Conservation (phyloP, 2,888 invertebrate genomes). For the Drosophila anceps region DNA sequence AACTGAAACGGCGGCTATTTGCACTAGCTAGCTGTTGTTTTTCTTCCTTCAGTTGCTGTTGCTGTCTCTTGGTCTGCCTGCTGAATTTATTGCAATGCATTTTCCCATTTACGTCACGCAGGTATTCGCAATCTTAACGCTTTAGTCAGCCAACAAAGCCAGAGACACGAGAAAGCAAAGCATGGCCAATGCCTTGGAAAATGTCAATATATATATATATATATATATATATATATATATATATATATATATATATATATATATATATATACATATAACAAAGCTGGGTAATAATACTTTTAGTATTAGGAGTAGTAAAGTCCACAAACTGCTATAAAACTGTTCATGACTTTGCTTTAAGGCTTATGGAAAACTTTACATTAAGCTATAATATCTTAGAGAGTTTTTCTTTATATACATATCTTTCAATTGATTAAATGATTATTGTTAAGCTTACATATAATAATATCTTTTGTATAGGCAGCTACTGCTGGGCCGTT, state of each 20-base stretch:
- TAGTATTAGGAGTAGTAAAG: neutral
- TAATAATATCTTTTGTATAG: neutral
- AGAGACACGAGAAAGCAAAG: constrained; percentile 29
- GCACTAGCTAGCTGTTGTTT: constrained; percentile 30
- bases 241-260: constrained; percentile 18
- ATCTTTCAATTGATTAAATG: neutral
- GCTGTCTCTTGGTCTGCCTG: constrained; percentile 46
- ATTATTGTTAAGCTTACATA: neutral
- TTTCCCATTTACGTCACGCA: constrained; percentile 72
- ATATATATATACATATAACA: constrained; percentile 2
- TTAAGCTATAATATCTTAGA: neutral
- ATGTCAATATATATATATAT: constrained; percentile 14
- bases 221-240: constrained; percentile 19
- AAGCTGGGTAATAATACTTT: constrained; percentile 1
- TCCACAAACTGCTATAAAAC: constrained; percentile 1
- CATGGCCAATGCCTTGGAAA: constrained; percentile 29
- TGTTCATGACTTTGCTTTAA: neutral
- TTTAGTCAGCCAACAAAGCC: constrained; percentile 41
- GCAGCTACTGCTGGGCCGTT: neutral
- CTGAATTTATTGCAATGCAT: constrained; percentile 72
- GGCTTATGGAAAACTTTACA: neutral
- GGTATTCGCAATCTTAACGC: constrained; percentile 70
- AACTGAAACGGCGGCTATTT: constrained; percentile 48
- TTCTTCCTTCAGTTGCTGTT: constrained; percentile 13
- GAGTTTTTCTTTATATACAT: neutral